phyloP scores from a whole-genome alignment of 2,113 vertebrate species.

The Barnardius zonarius region DNA sequence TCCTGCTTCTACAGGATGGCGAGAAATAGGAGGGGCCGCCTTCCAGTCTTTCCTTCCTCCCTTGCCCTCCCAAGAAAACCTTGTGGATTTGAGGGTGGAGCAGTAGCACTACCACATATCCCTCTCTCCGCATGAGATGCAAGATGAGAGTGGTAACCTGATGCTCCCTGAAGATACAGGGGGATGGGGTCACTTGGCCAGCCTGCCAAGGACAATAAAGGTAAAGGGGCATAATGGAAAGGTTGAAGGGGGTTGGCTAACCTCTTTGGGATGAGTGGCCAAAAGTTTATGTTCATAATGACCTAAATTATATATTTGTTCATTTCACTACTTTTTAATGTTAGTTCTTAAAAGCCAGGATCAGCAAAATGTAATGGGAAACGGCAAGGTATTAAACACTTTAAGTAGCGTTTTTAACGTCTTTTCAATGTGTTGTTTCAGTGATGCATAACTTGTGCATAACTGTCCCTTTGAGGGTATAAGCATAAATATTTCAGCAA shows the following conservation, averaged over 20 bases:
- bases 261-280: not conserved
- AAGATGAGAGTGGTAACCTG: slow-evolving; percentile 45
- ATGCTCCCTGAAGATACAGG: slow-evolving; percentile 49
- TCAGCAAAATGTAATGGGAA: not conserved
- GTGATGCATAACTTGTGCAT: not conserved
- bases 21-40: slow-evolving; percentile 32
- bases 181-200: slow-evolving; percentile 51
- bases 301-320: not conserved
- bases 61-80: slow-evolving; percentile 47
- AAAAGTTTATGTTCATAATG: not conserved
- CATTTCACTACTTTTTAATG: not conserved
- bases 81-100: slow-evolving; percentile 52
- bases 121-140: slow-evolving; percentile 33
- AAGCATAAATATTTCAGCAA: not conserved
- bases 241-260: not conserved
- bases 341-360: not conserved
- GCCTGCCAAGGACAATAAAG: slow-evolving; percentile 14
- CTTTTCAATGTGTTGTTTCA: not conserved
- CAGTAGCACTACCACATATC: slow-evolving; percentile 45
- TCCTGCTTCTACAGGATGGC: slow-evolving; percentile 57
- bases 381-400: not conserved
- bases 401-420: not conserved
- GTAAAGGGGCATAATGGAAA: not conserved
- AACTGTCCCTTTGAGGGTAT: not conserved
- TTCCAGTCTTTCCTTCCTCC: slow-evolving; percentile 51